A percentile compares a stretch with the other conserved stretches of the same genome.
phyloP scores from a whole-genome alignment of 2,113 vertebrate species.

The Brachyhypopomus gauderio region DNA sequence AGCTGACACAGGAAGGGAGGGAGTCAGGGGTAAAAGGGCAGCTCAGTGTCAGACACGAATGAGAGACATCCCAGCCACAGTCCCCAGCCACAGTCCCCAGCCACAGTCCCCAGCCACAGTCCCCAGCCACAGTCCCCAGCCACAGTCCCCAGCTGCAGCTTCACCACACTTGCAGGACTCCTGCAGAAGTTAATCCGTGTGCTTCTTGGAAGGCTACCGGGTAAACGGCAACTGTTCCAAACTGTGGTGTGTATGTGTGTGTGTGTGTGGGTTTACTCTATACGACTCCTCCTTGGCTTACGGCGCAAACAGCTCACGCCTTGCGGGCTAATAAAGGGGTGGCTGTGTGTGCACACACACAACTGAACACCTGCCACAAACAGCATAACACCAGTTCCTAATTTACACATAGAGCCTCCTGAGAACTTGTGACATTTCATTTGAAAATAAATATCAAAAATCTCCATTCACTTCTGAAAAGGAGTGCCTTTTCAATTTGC shows the following conservation, averaged over 20 bases:
- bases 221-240: too few species aligned
- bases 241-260: too few species aligned
- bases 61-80: not conserved
- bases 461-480: too few species aligned
- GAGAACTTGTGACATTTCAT: too few species aligned
- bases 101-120: too few species aligned
- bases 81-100: not conserved
- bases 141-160: too few species aligned
- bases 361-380: not conserved
- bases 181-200: too few species aligned
- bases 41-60: not conserved
- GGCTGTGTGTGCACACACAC: not conserved
- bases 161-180: too few species aligned
- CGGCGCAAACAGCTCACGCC: not conserved
- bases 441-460: too few species aligned
- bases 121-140: not conserved
- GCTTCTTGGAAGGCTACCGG: too few species aligned
- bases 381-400: not conserved
- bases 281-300: not conserved
- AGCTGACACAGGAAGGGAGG: slow-evolving; percentile 17
- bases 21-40: not conserved
- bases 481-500: not conserved
- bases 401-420: too few species aligned
- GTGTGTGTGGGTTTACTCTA: too few species aligned
- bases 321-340: slow-evolving; percentile 16